phyloP scores from a whole-genome alignment of 2,888 invertebrate species.

The Punctoribates punctum region DNA sequence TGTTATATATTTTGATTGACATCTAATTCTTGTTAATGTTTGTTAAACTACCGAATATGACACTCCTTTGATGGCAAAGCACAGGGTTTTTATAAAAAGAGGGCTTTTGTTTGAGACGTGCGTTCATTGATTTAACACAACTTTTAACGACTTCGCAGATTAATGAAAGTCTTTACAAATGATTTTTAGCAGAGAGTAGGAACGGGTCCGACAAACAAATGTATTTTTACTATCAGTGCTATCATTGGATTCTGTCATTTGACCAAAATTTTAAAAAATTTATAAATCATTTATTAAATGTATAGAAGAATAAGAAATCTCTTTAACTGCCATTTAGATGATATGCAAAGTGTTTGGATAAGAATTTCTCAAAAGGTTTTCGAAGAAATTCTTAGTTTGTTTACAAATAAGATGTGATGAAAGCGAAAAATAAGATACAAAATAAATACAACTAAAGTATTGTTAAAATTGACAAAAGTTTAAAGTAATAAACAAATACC shows the following conservation, averaged over 20 bases:
- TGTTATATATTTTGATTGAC: constrained; percentile 29
- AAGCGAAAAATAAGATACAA: neutral
- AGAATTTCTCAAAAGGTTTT: constrained; percentile 8
- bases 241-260: neutral
- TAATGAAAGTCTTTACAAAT: neutral
- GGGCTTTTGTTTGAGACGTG: neutral
- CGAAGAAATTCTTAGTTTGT: constrained; percentile 4
- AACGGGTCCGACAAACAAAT: neutral
- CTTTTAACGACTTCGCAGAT: neutral
- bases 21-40: constrained; percentile 12
- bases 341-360: constrained; percentile 33
- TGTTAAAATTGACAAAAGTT: neutral
- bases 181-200: neutral
- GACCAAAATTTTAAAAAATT: neutral
- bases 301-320: constrained; percentile 22
- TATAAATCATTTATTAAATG: neutral
- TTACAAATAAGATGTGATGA: constrained; percentile 2
- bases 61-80: neutral
- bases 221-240: neutral
- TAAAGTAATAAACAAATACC: constrained; percentile 1
- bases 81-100: neutral
- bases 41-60: constrained; percentile 15
- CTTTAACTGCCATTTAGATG: constrained; percentile 37
- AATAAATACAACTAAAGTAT: neutral
- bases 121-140: neutral